Evolutionary conservation across 2,113 vertebrate genomes (phyloP).

Genomic region (Erythrocercus mccallii): DNA sequence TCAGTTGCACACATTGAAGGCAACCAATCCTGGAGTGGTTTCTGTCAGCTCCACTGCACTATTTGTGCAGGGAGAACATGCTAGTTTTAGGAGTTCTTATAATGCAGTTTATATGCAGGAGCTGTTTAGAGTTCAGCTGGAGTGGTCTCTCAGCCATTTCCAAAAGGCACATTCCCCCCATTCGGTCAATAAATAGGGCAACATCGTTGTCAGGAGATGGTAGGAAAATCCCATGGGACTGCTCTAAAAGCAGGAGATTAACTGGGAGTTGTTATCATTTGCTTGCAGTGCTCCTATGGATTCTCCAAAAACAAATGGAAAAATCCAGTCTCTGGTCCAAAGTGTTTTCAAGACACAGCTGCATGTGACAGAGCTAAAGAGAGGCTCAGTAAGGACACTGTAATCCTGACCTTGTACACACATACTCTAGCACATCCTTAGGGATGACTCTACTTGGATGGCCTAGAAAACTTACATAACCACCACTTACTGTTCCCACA

Average conservation of each 20-base stretch:
- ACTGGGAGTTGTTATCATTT: background rate
- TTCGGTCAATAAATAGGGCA: background rate
- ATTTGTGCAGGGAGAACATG: background rate
- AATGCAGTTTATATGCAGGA: background rate
- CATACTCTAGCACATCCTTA: background rate
- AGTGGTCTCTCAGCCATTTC: background rate
- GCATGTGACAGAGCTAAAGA: background rate
- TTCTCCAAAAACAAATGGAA: slow-evolving; percentile 15
- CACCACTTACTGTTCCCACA: background rate
- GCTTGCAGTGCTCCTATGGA: background rate
- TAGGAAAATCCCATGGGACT: background rate
- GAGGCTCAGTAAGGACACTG: slow-evolving; percentile 9
- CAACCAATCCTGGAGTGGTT: accelerated
- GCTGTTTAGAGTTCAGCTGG: background rate
- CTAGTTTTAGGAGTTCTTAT: background rate
- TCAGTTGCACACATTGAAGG: background rate
- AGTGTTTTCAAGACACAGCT: slow-evolving; percentile 13
- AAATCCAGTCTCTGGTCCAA: background rate
- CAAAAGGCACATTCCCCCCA: background rate
- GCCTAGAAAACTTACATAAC: slow-evolving; percentile 49
- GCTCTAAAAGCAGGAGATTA: background rate
- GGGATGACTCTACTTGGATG: slow-evolving; percentile 4
- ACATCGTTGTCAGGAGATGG: background rate
- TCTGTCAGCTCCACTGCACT: background rate
- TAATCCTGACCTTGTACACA: slow-evolving; percentile 30